A percentile compares a stretch with the other conserved stretches of the same genome.
Evolutionary conservation across 2,797 vertebrate genomes (phyloP).

Genomic region (Glossophaga mutica): DNA sequence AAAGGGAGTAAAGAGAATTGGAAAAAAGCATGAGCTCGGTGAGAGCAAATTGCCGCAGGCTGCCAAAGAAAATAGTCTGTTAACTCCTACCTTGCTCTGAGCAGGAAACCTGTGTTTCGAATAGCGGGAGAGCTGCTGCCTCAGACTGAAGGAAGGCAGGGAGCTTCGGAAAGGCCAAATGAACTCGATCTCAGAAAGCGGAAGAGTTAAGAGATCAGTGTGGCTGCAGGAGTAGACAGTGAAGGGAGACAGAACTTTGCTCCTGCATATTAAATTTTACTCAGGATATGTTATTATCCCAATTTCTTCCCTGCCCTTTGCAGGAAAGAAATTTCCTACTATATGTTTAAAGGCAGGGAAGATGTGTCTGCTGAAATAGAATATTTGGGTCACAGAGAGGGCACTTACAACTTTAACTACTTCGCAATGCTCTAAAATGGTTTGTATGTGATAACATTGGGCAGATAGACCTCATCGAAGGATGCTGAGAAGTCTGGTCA

Average conservation of each 20-base stretch:
- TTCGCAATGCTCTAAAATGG: background rate
- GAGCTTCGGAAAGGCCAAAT: background rate
- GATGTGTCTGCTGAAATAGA: background rate
- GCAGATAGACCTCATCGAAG: background rate
- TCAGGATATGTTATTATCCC: background rate
- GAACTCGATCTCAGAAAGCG: rapidly evolving
- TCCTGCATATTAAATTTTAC: background rate
- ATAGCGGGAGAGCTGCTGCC: background rate
- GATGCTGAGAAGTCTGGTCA: background rate
- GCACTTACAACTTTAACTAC: background rate
- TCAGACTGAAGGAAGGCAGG: background rate
- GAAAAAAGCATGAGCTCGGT: conserved; percentile 31
- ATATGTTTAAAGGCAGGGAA: background rate
- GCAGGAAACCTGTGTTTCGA: background rate
- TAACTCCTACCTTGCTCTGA: background rate
- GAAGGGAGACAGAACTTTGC: background rate
- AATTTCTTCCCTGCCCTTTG: background rate
- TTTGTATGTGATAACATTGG: background rate
- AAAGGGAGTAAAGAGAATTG: conserved; percentile 33
- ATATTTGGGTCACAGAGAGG: background rate
- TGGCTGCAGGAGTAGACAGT: background rate
- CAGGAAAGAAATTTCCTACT: background rate
- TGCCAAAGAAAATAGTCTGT: conserved; percentile 44
- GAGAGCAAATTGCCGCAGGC: background rate
- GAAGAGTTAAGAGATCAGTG: background rate